Evolutionary conservation across 2,113 vertebrate species (phyloP), one percentile per base, ranked within the genome.

Genomic region (Leucosticte australis): DNA sequence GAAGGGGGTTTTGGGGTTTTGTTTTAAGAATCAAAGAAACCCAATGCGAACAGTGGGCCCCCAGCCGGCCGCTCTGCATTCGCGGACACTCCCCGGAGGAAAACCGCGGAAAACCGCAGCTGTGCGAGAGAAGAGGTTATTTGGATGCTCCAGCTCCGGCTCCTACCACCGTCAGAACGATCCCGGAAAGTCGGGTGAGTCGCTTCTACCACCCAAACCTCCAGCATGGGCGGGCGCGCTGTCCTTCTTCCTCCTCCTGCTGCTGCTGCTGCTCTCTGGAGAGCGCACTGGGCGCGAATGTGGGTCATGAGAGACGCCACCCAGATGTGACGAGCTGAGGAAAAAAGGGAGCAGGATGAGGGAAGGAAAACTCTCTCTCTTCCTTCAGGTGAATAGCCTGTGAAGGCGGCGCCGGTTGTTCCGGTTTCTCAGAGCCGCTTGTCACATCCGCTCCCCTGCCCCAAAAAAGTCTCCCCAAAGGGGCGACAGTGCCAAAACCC

Each of bases 41-140:
- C 8, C 2, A 3, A 4, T 2, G 21, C 6, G 2, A 31, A 10
- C 22, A 20, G 46, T 10, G 4, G 31, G 17, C 8, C 18, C 18
- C 14, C 18, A 37, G 27, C 15, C 2, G 5, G 11, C 31, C 4
- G 0, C 16, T 35, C 31, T 8, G 23, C 22, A 0, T 24, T 73
- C 28, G 1, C 17, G 2, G 56, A 22, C 28, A 20, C 15, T 12
- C 2, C 3, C 33, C 6, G 11, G 35, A 26, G 73, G 50, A 19
- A 84, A 83, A 10, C 39, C 11, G 16, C 28, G 73, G 46, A 16
- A 84, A 83, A 10, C 39, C 10, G 16, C 26, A 33, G 49, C 55
- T 30, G 1, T 9, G 28, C 15, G 2, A 28, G 14, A 24, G 21
- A 13, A 33, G 10, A 67, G 26, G 2, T 13, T 37, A 23, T 15